These are phyloP conservation scores for Oryzias curvinotus DNA, from an alignment of 2,113 vertebrate genomes.

Conservation along the genomic window DNA sequence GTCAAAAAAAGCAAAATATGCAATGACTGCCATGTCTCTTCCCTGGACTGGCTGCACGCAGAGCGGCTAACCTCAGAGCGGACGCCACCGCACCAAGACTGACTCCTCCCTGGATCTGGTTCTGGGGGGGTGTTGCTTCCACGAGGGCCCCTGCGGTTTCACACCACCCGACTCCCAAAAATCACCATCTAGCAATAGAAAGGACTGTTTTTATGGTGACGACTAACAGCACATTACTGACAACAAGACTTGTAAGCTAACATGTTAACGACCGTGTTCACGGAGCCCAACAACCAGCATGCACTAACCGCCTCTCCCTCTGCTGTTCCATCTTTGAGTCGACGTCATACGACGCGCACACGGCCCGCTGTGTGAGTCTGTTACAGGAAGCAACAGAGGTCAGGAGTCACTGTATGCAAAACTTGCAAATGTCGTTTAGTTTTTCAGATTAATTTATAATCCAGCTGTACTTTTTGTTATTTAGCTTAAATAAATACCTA, in stretches of 20 bases:
- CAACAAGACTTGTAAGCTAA: conserved; percentile 43
- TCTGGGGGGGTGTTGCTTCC: conserved; percentile 16
- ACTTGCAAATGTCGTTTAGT: conserved; percentile 73
- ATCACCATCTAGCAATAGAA: conserved; percentile 35
- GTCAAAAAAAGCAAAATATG: conserved; percentile 71
- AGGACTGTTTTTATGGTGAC: conserved; percentile 43
- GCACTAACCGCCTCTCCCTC: conserved; percentile 66
- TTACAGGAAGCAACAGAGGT: conserved; percentile 63
- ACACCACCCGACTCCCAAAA: conserved; percentile 25
- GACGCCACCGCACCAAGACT: conserved; percentile 36
- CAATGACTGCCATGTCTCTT: conserved; percentile 66
- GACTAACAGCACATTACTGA: conserved; percentile 59
- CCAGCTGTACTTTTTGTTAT: conserved; percentile 70
- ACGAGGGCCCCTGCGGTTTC: conserved; percentile 21
- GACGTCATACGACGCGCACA: conserved; percentile 14
- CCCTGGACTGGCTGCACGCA: conserved; percentile 34
- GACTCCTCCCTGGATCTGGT: conserved; percentile 50
- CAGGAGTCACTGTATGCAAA: conserved; percentile 76
- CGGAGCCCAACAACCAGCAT: conserved; percentile 56
- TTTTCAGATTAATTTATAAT: conserved; percentile 80
- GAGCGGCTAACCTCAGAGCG: conserved; percentile 37
- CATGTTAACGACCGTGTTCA: conserved; percentile 24
- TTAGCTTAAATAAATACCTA: conserved; percentile 70
- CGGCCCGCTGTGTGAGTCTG: conserved; percentile 46
- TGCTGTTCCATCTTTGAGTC: conserved; percentile 22